Conservation (phyloP, 2,797 vertebrate species). For the Pseudomugil tenellus region DNA sequence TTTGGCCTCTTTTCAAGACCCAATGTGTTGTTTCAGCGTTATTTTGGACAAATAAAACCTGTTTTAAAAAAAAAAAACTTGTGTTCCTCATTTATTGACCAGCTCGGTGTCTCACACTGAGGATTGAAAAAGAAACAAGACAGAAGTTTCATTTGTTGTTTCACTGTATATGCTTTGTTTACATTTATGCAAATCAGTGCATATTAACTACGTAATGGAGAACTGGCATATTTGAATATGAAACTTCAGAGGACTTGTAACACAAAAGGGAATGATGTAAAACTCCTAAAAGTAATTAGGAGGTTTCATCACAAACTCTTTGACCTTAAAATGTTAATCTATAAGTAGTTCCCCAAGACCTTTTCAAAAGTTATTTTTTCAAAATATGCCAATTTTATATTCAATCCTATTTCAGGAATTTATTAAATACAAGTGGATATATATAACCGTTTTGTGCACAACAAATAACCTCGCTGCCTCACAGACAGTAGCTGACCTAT, state of each 20-base stretch:
- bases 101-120: not conserved
- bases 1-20: too few relatives aligned
- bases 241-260: not conserved
- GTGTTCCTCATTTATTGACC: too few relatives aligned
- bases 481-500: slow-evolving; percentile 20
- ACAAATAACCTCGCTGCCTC: not conserved
- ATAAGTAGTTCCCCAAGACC: not conserved
- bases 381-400: not conserved
- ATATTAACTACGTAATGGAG: not conserved
- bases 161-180: not conserved
- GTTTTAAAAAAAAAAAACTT: too few relatives aligned
- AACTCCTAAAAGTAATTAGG: not conserved
- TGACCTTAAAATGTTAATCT: not conserved
- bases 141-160: not conserved
- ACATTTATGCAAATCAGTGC: not conserved
- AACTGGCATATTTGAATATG: not conserved
- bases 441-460: not conserved
- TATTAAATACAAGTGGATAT: not conserved
- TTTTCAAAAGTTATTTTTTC: not conserved
- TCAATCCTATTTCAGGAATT: not conserved
- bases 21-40: too few relatives aligned
- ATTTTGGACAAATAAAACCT: too few relatives aligned
- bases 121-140: not conserved
- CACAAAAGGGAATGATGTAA: not conserved
- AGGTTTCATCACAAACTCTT: not conserved